Base-by-base conservation (phyloP, 2,797 vertebrate genomes). In the Danionella dracula region DNA sequence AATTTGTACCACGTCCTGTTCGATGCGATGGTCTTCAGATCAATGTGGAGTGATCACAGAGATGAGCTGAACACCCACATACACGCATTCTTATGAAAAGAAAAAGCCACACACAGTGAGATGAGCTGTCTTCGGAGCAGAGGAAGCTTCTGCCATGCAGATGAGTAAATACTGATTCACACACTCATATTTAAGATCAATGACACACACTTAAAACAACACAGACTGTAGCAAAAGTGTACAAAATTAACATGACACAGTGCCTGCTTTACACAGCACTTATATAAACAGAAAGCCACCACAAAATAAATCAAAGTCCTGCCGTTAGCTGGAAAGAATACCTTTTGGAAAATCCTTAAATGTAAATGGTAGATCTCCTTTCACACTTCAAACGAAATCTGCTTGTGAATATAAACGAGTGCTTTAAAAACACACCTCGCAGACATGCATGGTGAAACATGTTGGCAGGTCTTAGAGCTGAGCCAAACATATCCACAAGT, bases 1-100 rank as follows among this genome's bases (percentile, higher is more conserved):
- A 58, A 80, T 80, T 74, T 76, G 75, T 80, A 78, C 61, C 68
- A 76, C 76, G 70, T 80, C 75, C 57, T 70, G 46, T 76, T 76
- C 70, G 72, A 71, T 77, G 64, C 59, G 63, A 56, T 13, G 42
- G 65, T 48, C 58, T 62, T 69, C 70, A 72, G 50, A 68, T 76
- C 72, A 70, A 27, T 48, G 37, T 41, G 48, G 32, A 44, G 21
- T 37, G 41, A 66, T 51, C 46, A 41, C 15, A 27, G 55, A 60
- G 56, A 59, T 54, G 57, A 54, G 50, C 45, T 34, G 10, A 20
- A 15, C 21, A 20, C 17, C 16, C 60, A 13, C 38, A 55, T n/a
- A n/a, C 27, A 61, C 21, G 40, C 35, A 46, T 20, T 27, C 23
- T 48, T 38, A 37, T 27, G 13, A 34, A 34, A 29, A 32, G 17